A percentile compares a stretch with the other conserved stretches of the same genome.
Evolutionary conservation across 2,797 vertebrate genomes (phyloP).

Genomic region (Cottoperca gobio): DNA sequence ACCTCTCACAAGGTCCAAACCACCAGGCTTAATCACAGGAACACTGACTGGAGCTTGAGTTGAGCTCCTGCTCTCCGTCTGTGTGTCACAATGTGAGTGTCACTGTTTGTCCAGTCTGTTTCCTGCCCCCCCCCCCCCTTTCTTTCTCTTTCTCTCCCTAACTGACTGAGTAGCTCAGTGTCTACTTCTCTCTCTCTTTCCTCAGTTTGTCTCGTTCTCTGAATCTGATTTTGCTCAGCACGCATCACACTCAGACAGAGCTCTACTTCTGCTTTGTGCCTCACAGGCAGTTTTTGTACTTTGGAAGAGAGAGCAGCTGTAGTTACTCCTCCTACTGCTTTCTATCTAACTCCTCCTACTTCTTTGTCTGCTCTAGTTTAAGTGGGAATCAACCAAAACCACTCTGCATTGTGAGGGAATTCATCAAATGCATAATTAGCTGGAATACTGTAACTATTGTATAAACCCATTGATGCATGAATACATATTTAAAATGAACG

Average conservation of each 20-base stretch:
- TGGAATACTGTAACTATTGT: background rate
- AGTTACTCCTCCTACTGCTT: conserved; percentile 54
- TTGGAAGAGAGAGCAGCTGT: conserved; percentile 49
- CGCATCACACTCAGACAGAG: conserved; percentile 36
- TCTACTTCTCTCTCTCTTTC: conserved; percentile 17
- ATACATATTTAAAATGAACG: background rate
- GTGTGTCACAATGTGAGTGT: conserved; percentile 50
- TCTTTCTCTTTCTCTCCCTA: conserved; percentile 5
- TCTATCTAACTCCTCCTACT: conserved; percentile 57
- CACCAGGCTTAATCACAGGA: conserved; percentile 11
- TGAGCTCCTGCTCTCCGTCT: conserved; percentile 31
- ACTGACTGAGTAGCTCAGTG: conserved; percentile 27
- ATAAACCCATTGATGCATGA: background rate
- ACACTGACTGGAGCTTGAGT: conserved; percentile 14
- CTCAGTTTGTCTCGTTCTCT: conserved; percentile 31
- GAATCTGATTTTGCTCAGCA: conserved; percentile 53
- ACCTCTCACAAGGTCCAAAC: conserved; percentile 33
- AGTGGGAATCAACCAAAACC: conserved; percentile 38
- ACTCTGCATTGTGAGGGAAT: conserved; percentile 18
- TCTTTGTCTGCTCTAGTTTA: conserved; percentile 70
- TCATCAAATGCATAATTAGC: conserved; percentile 11
- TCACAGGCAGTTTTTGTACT: conserved; percentile 66
- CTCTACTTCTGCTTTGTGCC: conserved; percentile 73
- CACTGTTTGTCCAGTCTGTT: conserved; percentile 53
- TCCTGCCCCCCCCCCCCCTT: conserved; percentile 46